Evolutionary conservation across 2,888 invertebrate species (phyloP).

Genomic region (Hirtodrosophila confusa): DNA sequence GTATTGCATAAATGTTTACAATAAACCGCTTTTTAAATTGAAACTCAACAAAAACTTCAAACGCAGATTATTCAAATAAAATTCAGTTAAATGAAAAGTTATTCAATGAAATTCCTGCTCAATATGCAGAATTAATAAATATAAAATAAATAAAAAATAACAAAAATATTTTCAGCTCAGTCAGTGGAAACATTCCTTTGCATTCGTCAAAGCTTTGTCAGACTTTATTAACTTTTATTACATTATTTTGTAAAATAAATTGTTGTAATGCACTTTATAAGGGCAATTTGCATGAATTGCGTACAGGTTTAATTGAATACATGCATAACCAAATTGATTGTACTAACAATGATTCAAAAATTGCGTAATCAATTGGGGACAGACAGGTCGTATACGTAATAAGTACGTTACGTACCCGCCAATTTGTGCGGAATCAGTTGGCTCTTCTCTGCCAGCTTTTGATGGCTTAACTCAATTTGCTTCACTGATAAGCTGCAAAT

Average conservation of each 20-base stretch:
- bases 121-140: slow-evolving; percentile 12
- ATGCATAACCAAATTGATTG: slow-evolving; percentile 28
- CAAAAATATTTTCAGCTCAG: neutral
- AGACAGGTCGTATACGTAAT: slow-evolving; percentile 49
- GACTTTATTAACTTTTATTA: slow-evolving; percentile 13
- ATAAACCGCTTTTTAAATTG: neutral
- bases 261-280: slow-evolving; percentile 11
- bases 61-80: slow-evolving; percentile 3
- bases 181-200: neutral
- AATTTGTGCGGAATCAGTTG: slow-evolving; percentile 31
- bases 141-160: neutral
- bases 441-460: slow-evolving; percentile 14
- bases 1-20: too few relatives aligned
- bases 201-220: slow-evolving; percentile 1
- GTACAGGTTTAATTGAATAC: slow-evolving; percentile 4
- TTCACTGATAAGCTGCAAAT: slow-evolving; percentile 55
- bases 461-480: slow-evolving; percentile 66
- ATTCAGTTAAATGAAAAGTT: slow-evolving; percentile 4
- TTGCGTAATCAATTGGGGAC: slow-evolving; percentile 45
- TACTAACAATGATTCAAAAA: slow-evolving; percentile 38
- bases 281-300: slow-evolving; percentile 42
- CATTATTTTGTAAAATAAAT: slow-evolving; percentile 26
- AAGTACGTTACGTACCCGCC: slow-evolving; percentile 57
- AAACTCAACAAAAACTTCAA: slow-evolving; percentile 2
- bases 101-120: slow-evolving; percentile 3